These are phyloP conservation scores for Cylloceria caligata DNA, from an alignment of 2,888 invertebrate genomes.

Conservation along the genomic window DNA sequence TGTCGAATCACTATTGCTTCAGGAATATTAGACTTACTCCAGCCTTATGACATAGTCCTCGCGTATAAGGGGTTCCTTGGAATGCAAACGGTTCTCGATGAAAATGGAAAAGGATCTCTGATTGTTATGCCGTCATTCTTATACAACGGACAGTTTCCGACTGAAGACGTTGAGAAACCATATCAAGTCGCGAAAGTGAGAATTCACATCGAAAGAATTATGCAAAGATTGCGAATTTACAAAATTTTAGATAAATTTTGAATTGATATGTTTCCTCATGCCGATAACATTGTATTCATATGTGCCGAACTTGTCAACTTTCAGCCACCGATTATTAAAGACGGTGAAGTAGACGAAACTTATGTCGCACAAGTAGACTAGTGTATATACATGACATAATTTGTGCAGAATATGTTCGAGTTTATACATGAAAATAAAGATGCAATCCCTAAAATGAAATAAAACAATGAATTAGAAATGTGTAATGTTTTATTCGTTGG, in stretches of 20 bases:
- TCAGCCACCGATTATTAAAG: constrained; percentile 45
- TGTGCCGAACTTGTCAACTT: constrained; percentile 47
- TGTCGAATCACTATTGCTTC: constrained; percentile 54
- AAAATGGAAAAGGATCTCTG: constrained; percentile 48
- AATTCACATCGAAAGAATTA: constrained; percentile 50
- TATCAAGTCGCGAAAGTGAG: constrained; percentile 30
- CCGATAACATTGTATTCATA: constrained; percentile 45
- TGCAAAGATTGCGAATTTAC: constrained; percentile 35
- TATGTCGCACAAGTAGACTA: constrained; percentile 6
- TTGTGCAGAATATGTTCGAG: no score
- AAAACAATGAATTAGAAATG: no score
- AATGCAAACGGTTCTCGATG: constrained; percentile 41
- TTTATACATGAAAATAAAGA: no score
- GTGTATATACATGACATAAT: no score
- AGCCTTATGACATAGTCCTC: constrained; percentile 50
- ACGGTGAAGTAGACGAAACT: constrained; percentile 14
- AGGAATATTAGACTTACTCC: constrained; percentile 50
- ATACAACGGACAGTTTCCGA: constrained; percentile 32
- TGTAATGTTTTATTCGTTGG: no score
- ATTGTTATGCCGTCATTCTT: constrained; percentile 57
- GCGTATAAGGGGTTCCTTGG: constrained; percentile 60
- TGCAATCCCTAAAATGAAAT: no score
- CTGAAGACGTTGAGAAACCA: constrained; percentile 43
- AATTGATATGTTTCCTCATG: constrained; percentile 39
- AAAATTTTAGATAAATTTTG: constrained; percentile 38